phyloP scores from a whole-genome alignment of 92 coral and sea anemone species.

The Porites cylindrica region DNA sequence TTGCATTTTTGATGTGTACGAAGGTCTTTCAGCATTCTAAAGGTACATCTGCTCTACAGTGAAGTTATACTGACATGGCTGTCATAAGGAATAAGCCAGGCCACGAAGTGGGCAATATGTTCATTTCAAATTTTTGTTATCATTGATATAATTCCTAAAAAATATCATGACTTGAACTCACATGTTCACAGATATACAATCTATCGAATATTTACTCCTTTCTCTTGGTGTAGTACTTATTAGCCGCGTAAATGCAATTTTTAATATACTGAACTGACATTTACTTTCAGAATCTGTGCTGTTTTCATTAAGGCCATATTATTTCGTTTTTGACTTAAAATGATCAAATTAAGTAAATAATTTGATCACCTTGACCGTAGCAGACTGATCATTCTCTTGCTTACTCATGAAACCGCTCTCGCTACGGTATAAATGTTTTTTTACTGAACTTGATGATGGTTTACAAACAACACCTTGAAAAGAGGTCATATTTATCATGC shows the following conservation, averaged over 20 bases:
- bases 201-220: not conserved
- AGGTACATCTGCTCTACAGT: not conserved
- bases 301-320: not conserved
- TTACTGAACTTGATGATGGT: not conserved
- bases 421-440: not conserved
- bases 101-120: too few relatives aligned
- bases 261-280: not conserved
- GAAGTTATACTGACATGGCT: not conserved
- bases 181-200: too few relatives aligned
- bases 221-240: not conserved
- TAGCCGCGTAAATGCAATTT: not conserved
- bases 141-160: not conserved
- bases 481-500: conserved; percentile 13
- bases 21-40: not conserved
- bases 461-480: not conserved
- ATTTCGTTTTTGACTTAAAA: not conserved
- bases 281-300: not conserved
- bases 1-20: not conserved
- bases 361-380: not conserved
- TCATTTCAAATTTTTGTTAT: too few relatives aligned
- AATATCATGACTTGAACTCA: not conserved
- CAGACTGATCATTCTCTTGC: not conserved
- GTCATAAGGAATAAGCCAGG: too few relatives aligned
- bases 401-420: not conserved
- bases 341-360: not conserved